Conservation (phyloP, 2,888 invertebrate species). For the Mimumesa dahlbomi region DNA sequence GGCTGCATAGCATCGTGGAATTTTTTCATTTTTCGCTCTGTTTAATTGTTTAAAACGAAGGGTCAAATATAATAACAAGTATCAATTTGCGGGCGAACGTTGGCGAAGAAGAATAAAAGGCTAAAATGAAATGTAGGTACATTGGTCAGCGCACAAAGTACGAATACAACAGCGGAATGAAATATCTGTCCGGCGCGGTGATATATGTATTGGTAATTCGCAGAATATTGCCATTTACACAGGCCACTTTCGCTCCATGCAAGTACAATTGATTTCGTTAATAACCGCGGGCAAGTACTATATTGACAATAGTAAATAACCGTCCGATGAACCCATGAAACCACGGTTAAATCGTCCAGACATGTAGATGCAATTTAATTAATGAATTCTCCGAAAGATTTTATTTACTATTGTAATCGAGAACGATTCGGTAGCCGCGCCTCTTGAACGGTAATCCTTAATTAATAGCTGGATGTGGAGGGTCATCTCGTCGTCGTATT, state of each 20-base stretch:
- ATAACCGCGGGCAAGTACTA: conserved; percentile 4
- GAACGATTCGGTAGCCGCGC: conserved; percentile 2
- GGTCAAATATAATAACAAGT: too few species aligned
- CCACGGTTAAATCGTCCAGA: not conserved
- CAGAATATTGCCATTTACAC: not conserved
- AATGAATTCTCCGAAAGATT: conserved; percentile 16
- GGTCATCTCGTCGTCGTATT: conserved; percentile 52
- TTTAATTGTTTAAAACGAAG: too few species aligned
- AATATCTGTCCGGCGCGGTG: too few species aligned
- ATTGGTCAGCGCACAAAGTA: too few species aligned
- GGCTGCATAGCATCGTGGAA: too few species aligned
- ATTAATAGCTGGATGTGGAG: conserved; percentile 52
- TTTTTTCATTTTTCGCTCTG: too few species aligned
- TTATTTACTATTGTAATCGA: conserved; percentile 34
- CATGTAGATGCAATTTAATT: conserved; percentile 37
- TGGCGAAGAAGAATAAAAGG: too few species aligned
- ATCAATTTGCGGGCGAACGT: too few species aligned
- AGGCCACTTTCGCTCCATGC: not conserved
- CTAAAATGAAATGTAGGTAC: too few species aligned
- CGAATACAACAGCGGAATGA: too few species aligned
- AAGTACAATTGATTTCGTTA: conserved; percentile 22
- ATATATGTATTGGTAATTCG: too few species aligned
- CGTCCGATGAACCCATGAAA: not conserved
- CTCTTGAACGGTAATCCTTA: conserved; percentile 48
- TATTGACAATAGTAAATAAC: conserved; percentile 6